Evolutionary conservation across 2,888 invertebrate species (phyloP).

Genomic region (Tetramorium bicarinatum): DNA sequence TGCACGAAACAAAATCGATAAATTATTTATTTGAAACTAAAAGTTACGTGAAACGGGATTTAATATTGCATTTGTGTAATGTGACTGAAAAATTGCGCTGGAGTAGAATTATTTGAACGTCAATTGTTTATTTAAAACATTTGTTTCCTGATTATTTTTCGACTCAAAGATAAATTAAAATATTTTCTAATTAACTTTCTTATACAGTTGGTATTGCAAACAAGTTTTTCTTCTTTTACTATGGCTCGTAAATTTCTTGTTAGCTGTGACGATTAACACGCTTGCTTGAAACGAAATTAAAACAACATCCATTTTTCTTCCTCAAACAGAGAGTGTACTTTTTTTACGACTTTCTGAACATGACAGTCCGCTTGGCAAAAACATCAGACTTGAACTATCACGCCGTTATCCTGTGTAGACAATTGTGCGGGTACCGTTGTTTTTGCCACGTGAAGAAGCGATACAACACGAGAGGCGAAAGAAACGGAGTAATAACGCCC

Average conservation of each 20-base stretch:
- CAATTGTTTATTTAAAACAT: background rate
- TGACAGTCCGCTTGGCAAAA: constrained; percentile 24
- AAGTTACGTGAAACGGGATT: background rate
- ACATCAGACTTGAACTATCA: constrained; percentile 16
- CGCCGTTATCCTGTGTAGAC: constrained; percentile 5
- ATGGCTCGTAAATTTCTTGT: constrained; percentile 5
- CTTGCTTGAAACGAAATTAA: constrained; percentile 14
- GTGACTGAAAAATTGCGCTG: background rate
- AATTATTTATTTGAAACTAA: constrained; percentile 16
- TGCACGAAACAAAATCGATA: background rate
- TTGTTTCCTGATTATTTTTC: background rate
- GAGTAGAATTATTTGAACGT: background rate
- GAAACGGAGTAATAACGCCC: background rate
- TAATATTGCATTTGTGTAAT: background rate
- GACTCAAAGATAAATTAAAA: background rate
- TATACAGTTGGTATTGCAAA: background rate
- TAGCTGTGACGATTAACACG: background rate
- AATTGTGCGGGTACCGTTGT: constrained; percentile 2
- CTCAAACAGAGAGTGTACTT: constrained; percentile 5
- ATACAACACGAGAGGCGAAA: background rate
- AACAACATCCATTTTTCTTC: constrained; percentile 20
- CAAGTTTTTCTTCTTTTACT: background rate
- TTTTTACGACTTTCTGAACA: constrained; percentile 38
- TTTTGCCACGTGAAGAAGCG: constrained; percentile 9
- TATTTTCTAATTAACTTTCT: background rate